Percentiles rank a stretch among this genome's conserved stretches.
These are phyloP conservation scores for Campoplex capitator DNA, from an alignment of 2,888 invertebrate genomes.

Conservation along the genomic window DNA sequence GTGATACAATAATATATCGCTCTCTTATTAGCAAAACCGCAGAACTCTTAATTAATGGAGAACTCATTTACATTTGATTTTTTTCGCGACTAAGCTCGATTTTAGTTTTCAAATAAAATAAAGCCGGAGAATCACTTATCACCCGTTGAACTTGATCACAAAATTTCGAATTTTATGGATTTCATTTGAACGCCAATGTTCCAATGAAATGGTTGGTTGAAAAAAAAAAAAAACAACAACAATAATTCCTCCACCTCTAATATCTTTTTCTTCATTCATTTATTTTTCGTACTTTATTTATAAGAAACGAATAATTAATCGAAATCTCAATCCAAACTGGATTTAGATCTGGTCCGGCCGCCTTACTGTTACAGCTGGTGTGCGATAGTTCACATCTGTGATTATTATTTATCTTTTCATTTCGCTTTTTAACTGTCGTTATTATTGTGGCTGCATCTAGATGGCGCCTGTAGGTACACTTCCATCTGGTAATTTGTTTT, in stretches of 20 bases:
- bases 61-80: constrained; percentile 5
- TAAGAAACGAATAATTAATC: constrained; percentile 19
- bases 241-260: neutral
- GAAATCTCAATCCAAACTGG: constrained; percentile 16
- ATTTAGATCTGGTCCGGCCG: constrained; percentile 20
- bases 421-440: neutral
- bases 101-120: neutral
- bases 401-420: neutral
- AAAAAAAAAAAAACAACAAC: neutral
- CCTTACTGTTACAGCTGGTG: constrained; percentile 13
- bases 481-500: constrained; percentile 5
- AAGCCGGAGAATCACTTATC: neutral
- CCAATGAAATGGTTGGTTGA: neutral
- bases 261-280: neutral
- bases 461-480: constrained; percentile 11
- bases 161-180: neutral
- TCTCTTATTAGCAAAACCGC: constrained; percentile 22
- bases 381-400: constrained; percentile 13
- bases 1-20: constrained; percentile 12
- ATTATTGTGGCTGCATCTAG: constrained; percentile 5
- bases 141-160: neutral
- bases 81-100: neutral
- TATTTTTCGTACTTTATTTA: constrained; percentile 18
- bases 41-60: constrained; percentile 36
- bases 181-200: neutral